Evolutionary conservation across 2,888 invertebrate genomes (phyloP), one percentile per base, ranked within the genome.

Genomic region (Galeopsomyia nigrocyanea): DNA sequence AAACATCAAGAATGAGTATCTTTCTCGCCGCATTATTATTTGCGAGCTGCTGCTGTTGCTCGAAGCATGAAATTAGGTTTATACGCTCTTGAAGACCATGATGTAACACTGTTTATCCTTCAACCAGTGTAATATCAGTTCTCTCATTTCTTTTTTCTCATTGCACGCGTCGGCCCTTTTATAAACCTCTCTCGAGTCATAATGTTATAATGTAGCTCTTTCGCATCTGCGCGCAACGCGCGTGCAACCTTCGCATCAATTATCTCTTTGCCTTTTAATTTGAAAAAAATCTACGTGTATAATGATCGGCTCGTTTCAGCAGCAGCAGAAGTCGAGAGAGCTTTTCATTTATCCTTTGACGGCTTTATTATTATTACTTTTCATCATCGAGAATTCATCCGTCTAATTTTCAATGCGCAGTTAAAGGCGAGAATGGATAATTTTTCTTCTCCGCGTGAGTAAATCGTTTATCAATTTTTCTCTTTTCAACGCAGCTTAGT

Each of bases 1-100:
- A 31, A 31, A 3, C 3, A 31, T 31, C 3, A 31, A 5, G 31
- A 31, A 31, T 31, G 31, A 31, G 39, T 7, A 5, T 16, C 22
- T 26, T 31, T 57, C 21, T 61, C 46, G 49, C 49, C 50, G 39
- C 19, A 53, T 55, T 26, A 47, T 70, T 51, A 53, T 53, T 5
- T 31, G 14, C 58, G 49, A 19, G 55, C 39, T 26, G 17, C 47
- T 53, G 47, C 17, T 53, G 47, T 31, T 39, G n/a, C 19, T 62
- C 39, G 22, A 67, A 55, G 56, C 57, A 68, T 68, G 72, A 72
- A 72, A 72, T 63, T 68, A 47, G 53, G 63, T 68, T 72, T 72
- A 63, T 21, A 17, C 13, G 26, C 26, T 3, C 3, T 5, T 5
- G 46, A 65, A 22, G 47, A 60, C 17, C 19, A 26, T 67, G 66